Evolutionary conservation across 2,888 invertebrate genomes (phyloP).

Genomic region (Gasteruption jaculator): DNA sequence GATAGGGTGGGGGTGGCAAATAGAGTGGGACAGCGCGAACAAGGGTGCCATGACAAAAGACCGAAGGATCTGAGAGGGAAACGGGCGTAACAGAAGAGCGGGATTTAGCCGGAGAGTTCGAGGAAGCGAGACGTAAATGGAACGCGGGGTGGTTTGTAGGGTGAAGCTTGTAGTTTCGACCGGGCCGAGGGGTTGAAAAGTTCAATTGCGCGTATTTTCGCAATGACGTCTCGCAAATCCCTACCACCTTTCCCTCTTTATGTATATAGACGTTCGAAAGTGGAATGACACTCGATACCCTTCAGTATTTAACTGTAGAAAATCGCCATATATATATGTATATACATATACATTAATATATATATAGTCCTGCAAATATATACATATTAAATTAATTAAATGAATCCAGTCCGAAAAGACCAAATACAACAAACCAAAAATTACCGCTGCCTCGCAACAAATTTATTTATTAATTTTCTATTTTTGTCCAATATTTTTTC

Average conservation of each 20-base stretch:
- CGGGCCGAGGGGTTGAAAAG: conserved; percentile 47
- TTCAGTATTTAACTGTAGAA: conserved; percentile 29
- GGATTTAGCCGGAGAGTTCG: conserved; percentile 32
- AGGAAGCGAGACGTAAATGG: conserved; percentile 33
- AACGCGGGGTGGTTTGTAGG: conserved; percentile 18
- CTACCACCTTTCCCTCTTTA: conserved; percentile 14
- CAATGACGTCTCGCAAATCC: conserved; percentile 47
- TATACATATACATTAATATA: too few relatives aligned
- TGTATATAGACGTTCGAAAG: conserved; percentile 24
- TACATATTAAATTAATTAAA: too few relatives aligned
- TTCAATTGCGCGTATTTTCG: conserved; percentile 52
- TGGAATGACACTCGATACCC: conserved; percentile 31
- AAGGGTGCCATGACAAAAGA: conserved; percentile 48
- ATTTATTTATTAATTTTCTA: too few relatives aligned
- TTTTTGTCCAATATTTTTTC: too few relatives aligned
- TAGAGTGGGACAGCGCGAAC: conserved; percentile 47
- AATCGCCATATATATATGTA: too few relatives aligned
- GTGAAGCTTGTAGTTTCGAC: conserved; percentile 22
- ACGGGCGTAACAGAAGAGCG: conserved; percentile 24
- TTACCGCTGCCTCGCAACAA: too few relatives aligned
- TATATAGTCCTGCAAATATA: too few relatives aligned
- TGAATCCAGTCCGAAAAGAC: too few relatives aligned
- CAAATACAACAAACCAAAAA: too few relatives aligned
- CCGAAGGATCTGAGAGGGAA: conserved; percentile 31
- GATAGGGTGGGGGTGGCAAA: conserved; percentile 37